Conservation (phyloP, 2,797 vertebrate genomes). For the Propithecus perrieri region DNA sequence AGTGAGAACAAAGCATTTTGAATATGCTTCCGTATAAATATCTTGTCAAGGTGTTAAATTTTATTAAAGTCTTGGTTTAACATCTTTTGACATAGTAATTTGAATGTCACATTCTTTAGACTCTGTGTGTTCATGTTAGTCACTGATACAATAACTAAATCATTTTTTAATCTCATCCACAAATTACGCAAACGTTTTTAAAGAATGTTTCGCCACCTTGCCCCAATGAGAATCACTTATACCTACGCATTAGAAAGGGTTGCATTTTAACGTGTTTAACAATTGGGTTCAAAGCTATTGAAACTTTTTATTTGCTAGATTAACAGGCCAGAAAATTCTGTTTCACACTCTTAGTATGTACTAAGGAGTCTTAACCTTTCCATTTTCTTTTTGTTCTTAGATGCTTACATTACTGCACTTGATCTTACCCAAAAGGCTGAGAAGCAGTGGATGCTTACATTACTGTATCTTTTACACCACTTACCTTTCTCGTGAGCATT, state of each 20-base stretch:
- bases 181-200: background rate
- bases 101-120: background rate
- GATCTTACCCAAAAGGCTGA: background rate
- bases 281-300: background rate
- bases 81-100: background rate
- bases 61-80: background rate
- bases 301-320: background rate
- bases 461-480: background rate
- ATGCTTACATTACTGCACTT: background rate
- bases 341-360: background rate
- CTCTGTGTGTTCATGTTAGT: background rate
- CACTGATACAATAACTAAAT: slow-evolving; percentile 10
- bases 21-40: background rate
- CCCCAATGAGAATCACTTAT: background rate
- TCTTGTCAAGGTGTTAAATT: background rate
- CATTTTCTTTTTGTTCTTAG: background rate
- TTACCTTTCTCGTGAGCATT: background rate
- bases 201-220: background rate
- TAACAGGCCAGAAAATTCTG: background rate
- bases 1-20: background rate
- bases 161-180: background rate
- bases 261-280: background rate
- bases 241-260: background rate
- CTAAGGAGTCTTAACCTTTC: background rate
- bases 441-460: background rate